A percentile compares a stretch with the other conserved stretches of the same genome.
phyloP scores from a whole-genome alignment of 1,140 invertebrate genomes.

The Palaemon carinicauda region DNA sequence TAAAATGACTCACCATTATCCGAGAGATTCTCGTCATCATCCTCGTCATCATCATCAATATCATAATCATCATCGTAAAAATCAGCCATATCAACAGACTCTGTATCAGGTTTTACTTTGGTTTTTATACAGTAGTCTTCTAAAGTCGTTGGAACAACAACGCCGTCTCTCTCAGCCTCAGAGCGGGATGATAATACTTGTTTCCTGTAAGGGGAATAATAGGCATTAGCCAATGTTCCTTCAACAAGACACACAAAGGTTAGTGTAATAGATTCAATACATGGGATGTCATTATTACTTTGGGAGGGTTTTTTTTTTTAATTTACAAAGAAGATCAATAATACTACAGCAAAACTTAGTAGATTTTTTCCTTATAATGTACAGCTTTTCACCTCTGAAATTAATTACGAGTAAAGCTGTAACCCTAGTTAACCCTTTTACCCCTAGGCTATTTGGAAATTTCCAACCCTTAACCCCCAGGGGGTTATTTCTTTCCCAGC shows the following conservation, averaged over 20 bases:
- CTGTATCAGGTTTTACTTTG: constrained; percentile 77
- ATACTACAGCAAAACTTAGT: too few species aligned
- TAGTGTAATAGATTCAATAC: too few species aligned
- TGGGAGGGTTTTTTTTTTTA: too few species aligned
- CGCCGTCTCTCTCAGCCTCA: constrained; percentile 96
- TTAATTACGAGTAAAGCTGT: too few species aligned
- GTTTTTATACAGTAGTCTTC: constrained; percentile 98
- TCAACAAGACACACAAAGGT: background rate
- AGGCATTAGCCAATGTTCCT: background rate
- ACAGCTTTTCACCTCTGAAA: too few species aligned
- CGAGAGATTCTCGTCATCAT: constrained; percentile 67
- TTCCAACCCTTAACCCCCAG: too few species aligned
- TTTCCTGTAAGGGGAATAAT: constrained; percentile 74
- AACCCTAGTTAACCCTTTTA: too few species aligned
- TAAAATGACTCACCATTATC: constrained; percentile 60
- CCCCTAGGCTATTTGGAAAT: too few species aligned
- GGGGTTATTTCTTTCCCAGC: too few species aligned
- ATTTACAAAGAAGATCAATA: too few species aligned
- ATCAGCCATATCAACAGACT: constrained; percentile 85
- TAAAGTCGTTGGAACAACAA: constrained; percentile 94
- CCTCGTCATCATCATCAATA: constrained; percentile 67
- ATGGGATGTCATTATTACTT: background rate
- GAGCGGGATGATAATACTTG: constrained; percentile 93
- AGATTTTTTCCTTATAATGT: too few species aligned
- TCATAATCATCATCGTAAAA: constrained; percentile 94